Evolutionary conservation across 2,113 vertebrate genomes (phyloP), one percentile per base, ranked within the genome.

Genomic region (Ctenomys sociabilis): DNA sequence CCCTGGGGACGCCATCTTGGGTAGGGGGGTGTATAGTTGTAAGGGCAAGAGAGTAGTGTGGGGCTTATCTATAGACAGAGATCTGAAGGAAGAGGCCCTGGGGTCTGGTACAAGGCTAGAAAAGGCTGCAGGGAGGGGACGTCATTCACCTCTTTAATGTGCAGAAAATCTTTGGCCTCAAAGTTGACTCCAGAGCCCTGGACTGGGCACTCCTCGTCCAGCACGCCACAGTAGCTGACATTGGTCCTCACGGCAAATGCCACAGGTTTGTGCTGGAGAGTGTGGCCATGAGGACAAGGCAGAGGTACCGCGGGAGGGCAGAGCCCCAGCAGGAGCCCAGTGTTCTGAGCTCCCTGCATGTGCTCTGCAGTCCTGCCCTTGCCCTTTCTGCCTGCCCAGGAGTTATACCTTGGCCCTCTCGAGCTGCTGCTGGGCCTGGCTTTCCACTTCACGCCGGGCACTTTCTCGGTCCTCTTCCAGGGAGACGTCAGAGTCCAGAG

Each of bases 111-210:
- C 52, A 82, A 81, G 54, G 32, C 24, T 78, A 77, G 54, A 64
- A 49, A 45, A 43, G 94, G 40, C 40, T 7, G 28, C 43, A 63
- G 37, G 45, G 5, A 19, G 5, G 28, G 64, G 26, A 32, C 35
- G 35, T 28, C n/a, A 16, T 97, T 99, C 97, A 99, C 99, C 99
- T 99, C 99, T 98, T 99, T 99, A 98, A 99, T 99, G 98, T 99
- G 99, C 98, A 99, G 99, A 98, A 99, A 99, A 98, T 99, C 99
- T 99, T 99, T 99, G 99, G 99, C 99, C 99, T 99, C 99, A 14
- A 99, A 99, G 98, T 99, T 99, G 98, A 99, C 99, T 97, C 99
- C 99, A 88, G 99, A 99, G 98, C 99, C 99, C 98, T 99, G 99
- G 98, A 99, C 99, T 3, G 99, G 99, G 98, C 99, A 99, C 98